phyloP scores from a whole-genome alignment of 2,888 invertebrate genomes.

The Spicauda simplicius region DNA sequence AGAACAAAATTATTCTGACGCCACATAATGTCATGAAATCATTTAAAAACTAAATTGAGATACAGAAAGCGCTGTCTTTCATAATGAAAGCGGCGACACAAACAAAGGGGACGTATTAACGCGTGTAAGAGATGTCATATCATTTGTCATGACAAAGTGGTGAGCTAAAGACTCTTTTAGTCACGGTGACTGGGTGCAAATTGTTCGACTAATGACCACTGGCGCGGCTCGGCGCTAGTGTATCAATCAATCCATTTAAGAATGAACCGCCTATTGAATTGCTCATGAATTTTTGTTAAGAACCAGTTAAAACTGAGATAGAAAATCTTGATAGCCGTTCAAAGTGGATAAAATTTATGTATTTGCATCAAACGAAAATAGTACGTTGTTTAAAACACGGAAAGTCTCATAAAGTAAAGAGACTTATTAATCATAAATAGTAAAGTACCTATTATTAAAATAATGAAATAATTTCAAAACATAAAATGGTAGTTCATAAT shows the following conservation, averaged over 20 bases:
- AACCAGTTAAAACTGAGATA: background rate
- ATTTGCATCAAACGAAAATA: no score
- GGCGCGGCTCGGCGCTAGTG: constrained; percentile 2
- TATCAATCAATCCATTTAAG: constrained; percentile 18
- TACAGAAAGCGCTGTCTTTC: constrained; percentile 38
- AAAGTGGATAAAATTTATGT: no score
- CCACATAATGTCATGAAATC: constrained; percentile 36
- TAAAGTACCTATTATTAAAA: no score
- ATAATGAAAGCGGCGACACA: constrained; percentile 44
- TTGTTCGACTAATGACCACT: constrained; percentile 33
- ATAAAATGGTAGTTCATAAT: no score
- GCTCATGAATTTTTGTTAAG: background rate
- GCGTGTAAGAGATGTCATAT: constrained; percentile 46
- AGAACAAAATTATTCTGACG: constrained; percentile 15
- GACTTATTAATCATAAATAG: no score
- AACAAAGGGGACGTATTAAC: constrained; percentile 52
- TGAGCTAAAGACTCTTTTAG: constrained; percentile 44
- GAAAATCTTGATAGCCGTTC: no score
- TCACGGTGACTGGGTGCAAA: constrained; percentile 41
- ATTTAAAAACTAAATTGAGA: constrained; percentile 51
- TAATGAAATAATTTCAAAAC: no score
- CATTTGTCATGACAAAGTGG: constrained; percentile 56
- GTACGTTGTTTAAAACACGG: no score
- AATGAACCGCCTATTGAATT: background rate
- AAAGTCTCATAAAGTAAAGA: no score